These are phyloP conservation scores for Prinia subflava DNA, from an alignment of 2,113 vertebrate species.

Conservation along the genomic window DNA sequence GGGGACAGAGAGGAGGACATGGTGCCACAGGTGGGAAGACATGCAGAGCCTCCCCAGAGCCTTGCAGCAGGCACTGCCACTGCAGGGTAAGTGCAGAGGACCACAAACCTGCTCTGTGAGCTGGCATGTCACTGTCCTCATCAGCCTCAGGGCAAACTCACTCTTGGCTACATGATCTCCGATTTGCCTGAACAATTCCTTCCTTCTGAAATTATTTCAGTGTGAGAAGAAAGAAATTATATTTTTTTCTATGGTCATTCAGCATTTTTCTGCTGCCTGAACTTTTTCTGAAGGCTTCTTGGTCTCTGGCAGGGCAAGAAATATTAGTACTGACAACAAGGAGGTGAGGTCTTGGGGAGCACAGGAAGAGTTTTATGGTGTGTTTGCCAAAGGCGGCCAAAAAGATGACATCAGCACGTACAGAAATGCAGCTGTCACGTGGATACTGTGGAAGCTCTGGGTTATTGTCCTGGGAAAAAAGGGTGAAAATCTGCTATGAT, in stretches of 20 bases:
- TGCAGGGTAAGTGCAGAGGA: background rate
- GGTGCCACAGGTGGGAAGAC: background rate
- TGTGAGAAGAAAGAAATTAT: background rate
- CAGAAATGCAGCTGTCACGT: background rate
- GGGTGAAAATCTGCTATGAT: background rate
- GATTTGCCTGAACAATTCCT: background rate
- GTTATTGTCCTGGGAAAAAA: background rate
- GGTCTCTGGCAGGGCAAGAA: background rate
- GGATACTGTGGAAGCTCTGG: fast-evolving
- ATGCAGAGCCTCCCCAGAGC: background rate
- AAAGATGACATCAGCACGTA: background rate
- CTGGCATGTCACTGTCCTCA: background rate
- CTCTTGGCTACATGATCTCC: background rate
- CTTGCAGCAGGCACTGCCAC: background rate
- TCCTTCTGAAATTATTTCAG: background rate
- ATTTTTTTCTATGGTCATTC: background rate
- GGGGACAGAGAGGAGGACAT: fast-evolving
- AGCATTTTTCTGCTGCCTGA: background rate
- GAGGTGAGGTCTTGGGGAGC: background rate
- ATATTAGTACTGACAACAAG: background rate
- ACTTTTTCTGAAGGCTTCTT: background rate
- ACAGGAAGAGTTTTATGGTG: background rate
- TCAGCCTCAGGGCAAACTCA: background rate
- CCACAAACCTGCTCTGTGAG: background rate
- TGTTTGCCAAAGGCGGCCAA: background rate